Base-by-base conservation (phyloP, 2,888 invertebrate genomes). In the Bombyx huttoni region DNA sequence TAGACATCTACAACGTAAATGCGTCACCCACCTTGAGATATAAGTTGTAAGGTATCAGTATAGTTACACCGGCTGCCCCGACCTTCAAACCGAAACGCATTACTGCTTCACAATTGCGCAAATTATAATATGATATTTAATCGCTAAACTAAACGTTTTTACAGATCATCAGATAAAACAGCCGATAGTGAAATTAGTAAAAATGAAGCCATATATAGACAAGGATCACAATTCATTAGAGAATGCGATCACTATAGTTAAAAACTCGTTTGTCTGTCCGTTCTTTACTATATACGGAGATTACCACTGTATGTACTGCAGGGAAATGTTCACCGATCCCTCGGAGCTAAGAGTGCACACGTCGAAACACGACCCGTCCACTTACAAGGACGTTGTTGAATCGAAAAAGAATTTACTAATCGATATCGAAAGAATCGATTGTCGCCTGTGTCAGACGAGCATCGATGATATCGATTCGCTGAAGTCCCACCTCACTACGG, bases 191-290 rank as follows among this genome's bases (percentile, higher is more conserved):
- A 52, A 52, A 7, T 52, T 54, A 47, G 50, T 54, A 0, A 54
- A 54, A 12, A 55, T 54, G 46, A 56, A 51, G 45, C 40, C 24
- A 24, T 53, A 51, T 0, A 50, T 54, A 0, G 60, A 64, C 13
- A 53, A 58, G 1, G 70, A 72, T 0, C 47, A 57, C 2, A 71
- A 67, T 48, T 52, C 66, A 0, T 61, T 69, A 10, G 59, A 59
- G 1, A 80, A 82, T 52, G 62, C 73, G 0, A 56, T 65, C 0
- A 67, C 70, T 1, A 67, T 83, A 8, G 70, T 83, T 0, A 74
- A 78, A 24, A 73, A 70, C 45, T 81, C 82, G 0, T 81, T 68
- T 46, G 77, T 71, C 0, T 80, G 81, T 49, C 82, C 82, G 0
- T 82, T 82, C 50, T 60, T 68, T 13, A 73, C 73, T 0, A 68